Base-by-base conservation (phyloP, 2,888 invertebrate species). In the Metallyticus violacea region DNA sequence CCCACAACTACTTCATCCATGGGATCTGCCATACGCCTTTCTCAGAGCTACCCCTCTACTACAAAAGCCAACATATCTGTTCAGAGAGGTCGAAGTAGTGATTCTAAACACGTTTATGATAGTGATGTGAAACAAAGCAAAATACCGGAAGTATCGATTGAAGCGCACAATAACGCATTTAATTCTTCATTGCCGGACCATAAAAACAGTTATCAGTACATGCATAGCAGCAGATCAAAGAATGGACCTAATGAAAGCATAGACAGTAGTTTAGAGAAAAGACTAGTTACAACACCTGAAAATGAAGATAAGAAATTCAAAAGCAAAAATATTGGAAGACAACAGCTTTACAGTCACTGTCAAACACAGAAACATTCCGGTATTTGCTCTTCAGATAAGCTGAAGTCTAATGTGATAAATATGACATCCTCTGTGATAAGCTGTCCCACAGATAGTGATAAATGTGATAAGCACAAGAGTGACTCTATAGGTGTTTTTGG, bases 11-110 rank as follows among this genome's bases (percentile, higher is more conserved):
- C 88, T 80, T 62, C 85, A 77, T 86, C 85, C 77, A 91, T 90
- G 26, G 87, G 90, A 80, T 90, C 89, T 83, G 90, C 89, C 81
- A 93, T 93, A 93, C 91, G 93, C 81, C 89, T 92, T 1, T 93
- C 93, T 0, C 93, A 93, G 89, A 93, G 93, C 89, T 94, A 94
- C 88, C 94, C 94, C 1, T 91, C 92, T n/a, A 85, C 85, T 26
- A 76, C 83, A 25, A 83, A 83, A 25, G 76, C 81, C 7, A 9
- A 6, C 3, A 26, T 40, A 26, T 79, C 79, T 30, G 76, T 26
- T 25, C 85, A 87, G 22, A 76, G 87, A 25, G 80, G 87, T 22
- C 62, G 1, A 92, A 93, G 90, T 92, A 93, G 85, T 89, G 92
- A 30, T 91, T 92, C 0, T 88, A 91, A 80, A 92, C 93, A 88